These are phyloP conservation scores for Girardinus metallicus DNA, from an alignment of 2,797 vertebrate genomes.

Conservation along the genomic window DNA sequence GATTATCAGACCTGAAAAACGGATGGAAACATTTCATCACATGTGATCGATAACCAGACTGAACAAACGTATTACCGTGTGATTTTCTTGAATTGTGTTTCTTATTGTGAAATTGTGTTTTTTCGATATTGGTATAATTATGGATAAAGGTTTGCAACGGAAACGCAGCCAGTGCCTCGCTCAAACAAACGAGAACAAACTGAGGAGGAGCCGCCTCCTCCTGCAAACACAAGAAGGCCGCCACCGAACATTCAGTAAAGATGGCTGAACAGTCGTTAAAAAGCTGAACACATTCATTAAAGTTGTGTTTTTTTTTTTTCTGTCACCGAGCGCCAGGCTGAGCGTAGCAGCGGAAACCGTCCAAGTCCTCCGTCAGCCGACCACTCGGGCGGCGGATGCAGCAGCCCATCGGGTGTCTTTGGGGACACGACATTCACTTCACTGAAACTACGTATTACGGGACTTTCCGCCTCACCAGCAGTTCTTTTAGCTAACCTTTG, in stretches of 20 bases:
- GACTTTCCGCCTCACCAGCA: constrained; percentile 50
- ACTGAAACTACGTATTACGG: constrained; percentile 69
- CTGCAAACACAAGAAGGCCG: constrained; percentile 55
- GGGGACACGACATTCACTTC: constrained; percentile 69
- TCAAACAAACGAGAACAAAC: constrained; percentile 52
- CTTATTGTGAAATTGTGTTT: too few relatives aligned
- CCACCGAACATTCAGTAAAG: constrained; percentile 73
- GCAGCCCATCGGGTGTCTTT: constrained; percentile 55
- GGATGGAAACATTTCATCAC: too few relatives aligned
- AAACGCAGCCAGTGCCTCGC: background rate
- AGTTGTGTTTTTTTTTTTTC: constrained; percentile 61
- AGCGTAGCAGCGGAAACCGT: constrained; percentile 75
- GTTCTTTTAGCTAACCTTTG: constrained; percentile 72
- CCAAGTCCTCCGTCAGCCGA: constrained; percentile 15
- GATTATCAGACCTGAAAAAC: too few relatives aligned
- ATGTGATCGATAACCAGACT: too few relatives aligned
- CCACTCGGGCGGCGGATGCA: constrained; percentile 41
- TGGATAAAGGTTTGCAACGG: too few relatives aligned
- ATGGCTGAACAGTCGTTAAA: constrained; percentile 75
- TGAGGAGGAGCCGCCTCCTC: constrained; percentile 49
- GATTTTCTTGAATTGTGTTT: too few relatives aligned
- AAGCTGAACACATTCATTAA: constrained; percentile 73
- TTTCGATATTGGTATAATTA: too few relatives aligned
- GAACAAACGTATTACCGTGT: too few relatives aligned
- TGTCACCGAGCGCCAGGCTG: constrained; percentile 68